Percentiles rank a stretch among this genome's conserved stretches.
Evolutionary conservation across 2,113 vertebrate genomes (phyloP).

Genomic region (Lophius piscatorius): DNA sequence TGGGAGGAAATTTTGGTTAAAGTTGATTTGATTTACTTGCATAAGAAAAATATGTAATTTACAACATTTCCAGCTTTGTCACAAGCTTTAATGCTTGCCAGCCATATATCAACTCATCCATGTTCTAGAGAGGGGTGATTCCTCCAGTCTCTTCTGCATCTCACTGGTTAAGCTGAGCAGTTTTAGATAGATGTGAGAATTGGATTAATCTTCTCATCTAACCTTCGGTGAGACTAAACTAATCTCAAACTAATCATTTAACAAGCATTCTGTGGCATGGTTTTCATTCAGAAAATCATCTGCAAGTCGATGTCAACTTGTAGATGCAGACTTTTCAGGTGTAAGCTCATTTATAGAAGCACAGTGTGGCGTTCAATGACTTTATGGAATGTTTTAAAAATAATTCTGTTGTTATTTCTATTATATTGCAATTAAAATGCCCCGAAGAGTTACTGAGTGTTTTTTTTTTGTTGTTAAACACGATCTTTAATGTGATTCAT

Average conservation of each 20-base stretch:
- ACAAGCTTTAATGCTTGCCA: no score
- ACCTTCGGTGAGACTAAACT: background rate
- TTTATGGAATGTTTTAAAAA: no score
- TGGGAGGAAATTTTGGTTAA: no score
- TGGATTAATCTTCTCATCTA: background rate
- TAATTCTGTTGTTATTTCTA: slow-evolving; percentile 9
- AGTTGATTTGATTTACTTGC: no score
- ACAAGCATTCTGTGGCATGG: background rate
- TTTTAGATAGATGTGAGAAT: background rate
- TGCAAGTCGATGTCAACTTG: background rate
- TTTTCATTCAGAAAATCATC: background rate
- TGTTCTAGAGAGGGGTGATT: no score
- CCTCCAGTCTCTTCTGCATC: no score
- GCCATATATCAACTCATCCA: no score
- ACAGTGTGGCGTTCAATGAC: no score
- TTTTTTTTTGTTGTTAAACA: background rate
- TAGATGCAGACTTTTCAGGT: background rate
- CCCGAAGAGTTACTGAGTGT: no score
- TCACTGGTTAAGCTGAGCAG: no score
- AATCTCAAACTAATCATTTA: background rate
- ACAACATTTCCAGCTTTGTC: no score
- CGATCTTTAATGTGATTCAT: background rate
- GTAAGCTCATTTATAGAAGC: background rate
- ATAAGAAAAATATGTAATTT: no score
- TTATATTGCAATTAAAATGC: background rate